A percentile compares a stretch with the other conserved stretches of the same genome.
phyloP scores from a whole-genome alignment of 2,797 vertebrate species.

The Danio kyathit region DNA sequence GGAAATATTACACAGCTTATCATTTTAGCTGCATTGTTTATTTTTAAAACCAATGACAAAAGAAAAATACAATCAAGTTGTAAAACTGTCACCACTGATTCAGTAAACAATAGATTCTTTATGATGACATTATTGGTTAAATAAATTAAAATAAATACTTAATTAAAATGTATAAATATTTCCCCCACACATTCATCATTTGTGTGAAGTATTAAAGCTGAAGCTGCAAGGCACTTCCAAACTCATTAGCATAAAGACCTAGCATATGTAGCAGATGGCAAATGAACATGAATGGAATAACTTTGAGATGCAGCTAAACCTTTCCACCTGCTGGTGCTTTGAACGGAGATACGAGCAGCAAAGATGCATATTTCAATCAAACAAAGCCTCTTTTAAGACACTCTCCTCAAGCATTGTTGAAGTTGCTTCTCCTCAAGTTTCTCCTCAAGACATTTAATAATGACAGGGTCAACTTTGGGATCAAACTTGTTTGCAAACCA shows the following conservation, averaged over 20 bases:
- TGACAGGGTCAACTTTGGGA: slow-evolving; percentile 89
- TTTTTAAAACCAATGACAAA: background rate
- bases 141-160: background rate
- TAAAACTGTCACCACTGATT: background rate
- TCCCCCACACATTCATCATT: background rate
- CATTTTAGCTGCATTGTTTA: background rate
- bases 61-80: background rate
- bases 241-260: slow-evolving; percentile 7
- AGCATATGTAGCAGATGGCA: background rate
- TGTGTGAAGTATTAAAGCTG: background rate
- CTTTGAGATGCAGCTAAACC: background rate
- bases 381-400: background rate
- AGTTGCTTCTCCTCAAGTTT: slow-evolving; percentile 83
- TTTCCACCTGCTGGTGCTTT: background rate
- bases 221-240: slow-evolving; percentile 41
- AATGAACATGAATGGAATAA: background rate
- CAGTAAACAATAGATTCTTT: background rate
- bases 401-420: slow-evolving; percentile 69
- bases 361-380: background rate
- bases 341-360: background rate
- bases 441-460: slow-evolving; percentile 89
- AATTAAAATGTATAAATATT: slow-evolving; percentile 8
- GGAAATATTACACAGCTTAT: background rate
- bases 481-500: slow-evolving; percentile 97
- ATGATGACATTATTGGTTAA: background rate